Conservation (phyloP, 2,113 vertebrate species). For the Rattus rattus region DNA sequence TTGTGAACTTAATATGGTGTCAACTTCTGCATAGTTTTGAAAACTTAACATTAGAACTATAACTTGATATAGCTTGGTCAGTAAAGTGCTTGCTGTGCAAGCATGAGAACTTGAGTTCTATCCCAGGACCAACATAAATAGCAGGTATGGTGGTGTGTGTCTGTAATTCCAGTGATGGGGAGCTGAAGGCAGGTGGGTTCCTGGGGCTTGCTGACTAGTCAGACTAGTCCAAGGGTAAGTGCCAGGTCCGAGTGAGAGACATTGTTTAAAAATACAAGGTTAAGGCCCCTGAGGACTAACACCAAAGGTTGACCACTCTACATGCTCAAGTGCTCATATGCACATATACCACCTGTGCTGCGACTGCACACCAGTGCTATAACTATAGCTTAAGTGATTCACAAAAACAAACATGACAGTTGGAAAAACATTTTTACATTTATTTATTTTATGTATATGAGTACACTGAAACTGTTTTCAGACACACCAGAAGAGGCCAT, state of each 20-base stretch:
- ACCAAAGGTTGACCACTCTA: not conserved
- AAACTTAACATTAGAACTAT: conserved; percentile 6
- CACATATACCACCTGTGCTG: too few relatives aligned
- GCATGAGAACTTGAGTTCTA: not conserved
- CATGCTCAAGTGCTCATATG: not conserved
- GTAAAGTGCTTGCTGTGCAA: not conserved
- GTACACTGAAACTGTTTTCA: too few relatives aligned
- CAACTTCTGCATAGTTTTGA: conserved; percentile 19
- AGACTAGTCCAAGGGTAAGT: not conserved
- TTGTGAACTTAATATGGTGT: conserved; percentile 17
- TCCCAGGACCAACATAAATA: not conserved
- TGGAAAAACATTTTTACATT: conserved; percentile 16
- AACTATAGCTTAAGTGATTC: not conserved
- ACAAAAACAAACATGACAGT: not conserved
- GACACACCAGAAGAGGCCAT: too few relatives aligned
- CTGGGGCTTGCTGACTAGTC: not conserved
- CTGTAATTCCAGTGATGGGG: not conserved
- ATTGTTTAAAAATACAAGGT: not conserved
- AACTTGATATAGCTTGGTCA: too few relatives aligned
- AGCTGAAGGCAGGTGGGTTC: not conserved
- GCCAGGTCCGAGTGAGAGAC: not conserved
- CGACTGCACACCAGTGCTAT: not conserved
- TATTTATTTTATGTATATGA: too few relatives aligned
- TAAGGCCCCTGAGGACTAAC: not conserved
- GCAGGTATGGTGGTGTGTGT: not conserved